Conservation (phyloP, 92 coral and sea anemone species). For the Micromussa lordhowensis region DNA sequence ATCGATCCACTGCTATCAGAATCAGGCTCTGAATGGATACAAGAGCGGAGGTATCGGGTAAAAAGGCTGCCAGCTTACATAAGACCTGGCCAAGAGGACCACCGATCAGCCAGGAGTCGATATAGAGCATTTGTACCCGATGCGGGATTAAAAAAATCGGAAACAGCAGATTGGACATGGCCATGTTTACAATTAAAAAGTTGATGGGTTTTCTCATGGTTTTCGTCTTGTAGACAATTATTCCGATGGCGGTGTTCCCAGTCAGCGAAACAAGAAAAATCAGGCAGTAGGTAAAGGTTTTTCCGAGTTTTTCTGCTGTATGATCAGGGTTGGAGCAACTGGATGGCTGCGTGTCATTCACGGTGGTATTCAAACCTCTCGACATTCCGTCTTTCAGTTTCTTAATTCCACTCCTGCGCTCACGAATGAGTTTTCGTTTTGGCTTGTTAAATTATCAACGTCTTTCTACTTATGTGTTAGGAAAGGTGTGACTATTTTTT, state of each 20-base stretch:
- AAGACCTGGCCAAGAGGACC: no score
- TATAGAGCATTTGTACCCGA: no score
- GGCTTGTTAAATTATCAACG: no score
- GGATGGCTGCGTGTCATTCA: no score
- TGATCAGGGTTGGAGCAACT: no score
- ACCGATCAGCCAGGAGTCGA: no score
- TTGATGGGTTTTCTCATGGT: constrained; percentile 5
- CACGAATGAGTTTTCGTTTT: neutral
- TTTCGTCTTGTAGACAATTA: constrained; percentile 10
- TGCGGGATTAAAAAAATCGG: no score
- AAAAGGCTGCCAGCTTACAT: neutral
- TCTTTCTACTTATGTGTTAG: no score
- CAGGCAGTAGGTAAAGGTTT: neutral
- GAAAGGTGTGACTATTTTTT: no score
- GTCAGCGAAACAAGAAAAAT: neutral
- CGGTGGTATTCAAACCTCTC: no score
- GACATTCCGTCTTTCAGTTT: no score
- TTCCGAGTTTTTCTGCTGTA: neutral
- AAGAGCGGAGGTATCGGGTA: neutral
- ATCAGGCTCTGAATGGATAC: neutral
- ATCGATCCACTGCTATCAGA: neutral
- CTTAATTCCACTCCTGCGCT: no score
- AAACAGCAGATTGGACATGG: neutral
- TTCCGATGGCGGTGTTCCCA: neutral
- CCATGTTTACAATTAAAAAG: constrained; percentile 7